Conservation (phyloP, 1,140 invertebrate species). For the Cataglyphis hispanica region DNA sequence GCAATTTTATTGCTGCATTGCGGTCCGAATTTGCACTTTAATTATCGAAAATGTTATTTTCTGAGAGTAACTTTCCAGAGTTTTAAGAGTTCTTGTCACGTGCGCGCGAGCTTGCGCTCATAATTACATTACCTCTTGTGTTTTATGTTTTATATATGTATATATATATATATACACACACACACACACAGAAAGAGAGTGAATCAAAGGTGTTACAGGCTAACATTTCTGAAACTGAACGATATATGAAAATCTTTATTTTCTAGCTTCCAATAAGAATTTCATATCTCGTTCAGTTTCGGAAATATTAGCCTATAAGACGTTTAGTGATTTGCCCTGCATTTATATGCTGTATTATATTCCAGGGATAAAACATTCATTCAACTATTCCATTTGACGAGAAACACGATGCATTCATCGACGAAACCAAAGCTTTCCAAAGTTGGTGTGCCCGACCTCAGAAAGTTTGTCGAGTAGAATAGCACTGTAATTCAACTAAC, state of each 20-base stretch:
- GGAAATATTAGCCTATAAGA: too few relatives aligned
- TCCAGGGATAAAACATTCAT: constrained; percentile 25
- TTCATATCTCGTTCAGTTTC: too few relatives aligned
- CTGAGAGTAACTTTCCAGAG: not conserved
- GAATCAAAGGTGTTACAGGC: too few relatives aligned
- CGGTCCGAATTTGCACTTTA: not conserved
- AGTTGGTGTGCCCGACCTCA: constrained; percentile 32
- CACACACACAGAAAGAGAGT: too few relatives aligned
- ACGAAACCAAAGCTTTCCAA: constrained; percentile 30
- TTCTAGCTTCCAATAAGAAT: too few relatives aligned
- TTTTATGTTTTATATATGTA: not conserved
- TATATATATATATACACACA: not conserved
- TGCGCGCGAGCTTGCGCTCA: not conserved
- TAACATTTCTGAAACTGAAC: too few relatives aligned
- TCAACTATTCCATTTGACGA: constrained; percentile 25
- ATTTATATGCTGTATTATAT: not conserved
- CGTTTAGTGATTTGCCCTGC: too few relatives aligned
- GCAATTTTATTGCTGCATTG: not conserved
- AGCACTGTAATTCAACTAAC: constrained; percentile 54
- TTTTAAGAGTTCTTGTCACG: not conserved
- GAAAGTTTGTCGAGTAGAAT: constrained; percentile 48
- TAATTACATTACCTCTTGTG: constrained; percentile 7
- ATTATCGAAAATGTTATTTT: not conserved
- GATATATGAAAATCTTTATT: too few relatives aligned
- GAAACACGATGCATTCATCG: constrained; percentile 21